phyloP scores from a whole-genome alignment of 2,113 vertebrate genomes.

The Epinephelus lanceolatus region DNA sequence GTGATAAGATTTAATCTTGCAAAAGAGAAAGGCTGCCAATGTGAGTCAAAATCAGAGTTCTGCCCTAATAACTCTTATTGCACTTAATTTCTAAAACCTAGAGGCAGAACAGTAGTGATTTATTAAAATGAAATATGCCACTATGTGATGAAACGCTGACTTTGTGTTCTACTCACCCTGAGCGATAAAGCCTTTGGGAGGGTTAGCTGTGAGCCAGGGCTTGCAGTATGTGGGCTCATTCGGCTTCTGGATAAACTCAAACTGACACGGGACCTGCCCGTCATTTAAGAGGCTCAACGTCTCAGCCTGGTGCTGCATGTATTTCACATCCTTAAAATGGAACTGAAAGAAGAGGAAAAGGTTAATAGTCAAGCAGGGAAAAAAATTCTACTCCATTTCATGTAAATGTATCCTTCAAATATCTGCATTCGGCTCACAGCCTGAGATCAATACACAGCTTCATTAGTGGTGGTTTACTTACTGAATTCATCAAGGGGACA shows the following conservation, averaged over 20 bases:
- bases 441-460: slow-evolving; percentile 15
- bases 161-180: slow-evolving; percentile 85
- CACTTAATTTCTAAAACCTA: slow-evolving; percentile 9
- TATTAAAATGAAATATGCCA: slow-evolving; percentile 11
- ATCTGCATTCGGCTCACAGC: slow-evolving; percentile 2
- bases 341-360: slow-evolving; percentile 82
- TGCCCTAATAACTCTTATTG: neutral
- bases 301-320: slow-evolving; percentile 91
- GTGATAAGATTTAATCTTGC: neutral
- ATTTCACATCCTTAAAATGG: slow-evolving; percentile 92
- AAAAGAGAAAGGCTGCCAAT: neutral
- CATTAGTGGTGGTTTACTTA: slow-evolving; percentile 15
- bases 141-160: neutral
- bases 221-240: slow-evolving; percentile 92
- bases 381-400: neutral
- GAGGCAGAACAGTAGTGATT: neutral
- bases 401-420: slow-evolving; percentile 13
- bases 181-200: slow-evolving; percentile 91
- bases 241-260: slow-evolving; percentile 95
- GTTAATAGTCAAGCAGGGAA: neutral
- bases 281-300: slow-evolving; percentile 90
- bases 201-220: slow-evolving; percentile 92
- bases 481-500: neutral
- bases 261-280: slow-evolving; percentile 95
- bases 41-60: slow-evolving; percentile 9